These are phyloP conservation scores for Cliona cf. orientalis DNA, from an alignment of 37 sponge, comb jelly and placozoan genomes.

Conservation along the genomic window DNA sequence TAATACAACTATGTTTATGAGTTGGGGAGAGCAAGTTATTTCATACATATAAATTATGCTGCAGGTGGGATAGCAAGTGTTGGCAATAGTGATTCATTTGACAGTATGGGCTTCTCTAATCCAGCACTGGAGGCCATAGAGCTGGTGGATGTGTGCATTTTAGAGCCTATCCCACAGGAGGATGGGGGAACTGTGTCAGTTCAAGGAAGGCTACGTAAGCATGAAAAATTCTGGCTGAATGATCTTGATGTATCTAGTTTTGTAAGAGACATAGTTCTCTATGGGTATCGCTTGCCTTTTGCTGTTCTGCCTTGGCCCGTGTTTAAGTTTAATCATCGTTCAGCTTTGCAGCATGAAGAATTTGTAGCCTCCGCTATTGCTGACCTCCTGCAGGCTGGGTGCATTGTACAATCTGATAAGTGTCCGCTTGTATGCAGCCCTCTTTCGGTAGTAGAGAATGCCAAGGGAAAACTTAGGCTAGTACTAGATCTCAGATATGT, in stretches of 20 bases:
- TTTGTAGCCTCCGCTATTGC: neutral
- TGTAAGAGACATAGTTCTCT: neutral
- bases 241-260: neutral
- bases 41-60: no score
- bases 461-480: neutral
- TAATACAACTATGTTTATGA: no score
- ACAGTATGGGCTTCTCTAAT: no score
- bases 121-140: no score
- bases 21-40: no score
- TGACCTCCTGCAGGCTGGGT: neutral
- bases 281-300: slow-evolving; percentile 1
- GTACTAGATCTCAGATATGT: neutral
- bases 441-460: neutral
- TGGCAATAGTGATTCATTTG: no score
- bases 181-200: neutral
- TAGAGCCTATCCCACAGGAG: no score
- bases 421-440: slow-evolving; percentile 2
- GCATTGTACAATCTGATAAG: neutral
- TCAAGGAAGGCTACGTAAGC: neutral
- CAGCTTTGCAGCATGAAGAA: neutral
- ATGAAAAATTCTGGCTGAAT: neutral
- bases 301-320: neutral
- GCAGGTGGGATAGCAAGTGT: neutral
- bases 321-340: neutral
- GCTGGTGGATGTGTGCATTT: no score